Base-by-base conservation (phyloP, 2,113 vertebrate species). In the Saimiri boliviensis region DNA sequence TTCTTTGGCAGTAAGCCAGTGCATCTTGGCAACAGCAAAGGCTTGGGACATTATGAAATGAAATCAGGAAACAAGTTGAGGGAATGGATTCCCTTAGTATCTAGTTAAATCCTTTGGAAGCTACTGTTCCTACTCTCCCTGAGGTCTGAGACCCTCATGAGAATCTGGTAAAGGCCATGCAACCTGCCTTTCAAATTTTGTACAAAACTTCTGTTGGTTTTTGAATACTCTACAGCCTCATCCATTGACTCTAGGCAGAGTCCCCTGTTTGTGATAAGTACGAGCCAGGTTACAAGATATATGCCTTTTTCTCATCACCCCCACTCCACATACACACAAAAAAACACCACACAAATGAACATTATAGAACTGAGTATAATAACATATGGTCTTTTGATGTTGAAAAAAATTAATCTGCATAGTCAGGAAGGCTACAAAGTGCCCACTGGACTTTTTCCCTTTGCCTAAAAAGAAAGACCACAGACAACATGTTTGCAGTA, bases 21-120 rank as follows among this genome's bases (percentile, higher is more conserved):
- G 19, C 0, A 14, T 95, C 47, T 1, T 27, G 82, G 94, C 93
- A 91, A 93, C 83, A 97, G 97, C 95, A 90, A 83, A 5, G 80
- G 80, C 80, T 86, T 21, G 35, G 35, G 85, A 71, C 54, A 0
- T 60, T 82, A n/a, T 60, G 82, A 92, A 86, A 93, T 60, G 68
- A 88, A 91, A 91, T 47, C 25, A 19, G 90, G 73, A 97, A 94
- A 54, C 42, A 0, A 16, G 68, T 1, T 76, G 6, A 21, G 70
- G 52, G 63, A 56, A 63, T 66, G 60, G 77, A 54, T 37, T 85
- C 35, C 40, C 6, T 17, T 25, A 54, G 89, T 30, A 14, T 5
- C 54, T 32, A 6, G 49, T 63, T 54, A 96, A 58, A 21, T 77
- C 54, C 45, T 94, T 74, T 52, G 42, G 84, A 87, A 92, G 86